Base-by-base conservation (phyloP, 2,888 invertebrate genomes). In the Tiliacea aurago region DNA sequence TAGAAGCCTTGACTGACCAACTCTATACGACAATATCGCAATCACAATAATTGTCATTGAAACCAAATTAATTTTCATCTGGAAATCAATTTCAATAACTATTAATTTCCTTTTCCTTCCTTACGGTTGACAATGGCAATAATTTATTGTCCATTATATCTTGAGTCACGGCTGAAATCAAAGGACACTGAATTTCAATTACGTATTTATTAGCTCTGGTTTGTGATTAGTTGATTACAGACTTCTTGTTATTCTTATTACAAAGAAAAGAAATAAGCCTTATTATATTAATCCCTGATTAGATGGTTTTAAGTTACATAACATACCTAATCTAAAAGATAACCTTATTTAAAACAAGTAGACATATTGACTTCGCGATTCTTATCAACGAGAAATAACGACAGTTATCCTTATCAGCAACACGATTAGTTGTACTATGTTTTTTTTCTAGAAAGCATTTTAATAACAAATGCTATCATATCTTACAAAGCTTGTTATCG, bases 361-460 rank as follows among this genome's bases (percentile, higher is more conserved):
- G 68, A 72, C 66, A 80, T 68, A 70, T 70, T 73, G 59, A 66
- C 81, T 66, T 47, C 41, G 63, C 55, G 69, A 84, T 81, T 59
- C 23, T 65, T 78, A 81, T 72, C 71, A 73, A 37, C 49, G n/a
- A 64, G 71, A 51, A 65, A 73, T 69, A 63, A 70, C 37, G 58
- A 62, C 47, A 20, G 9, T 41, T 41, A 41, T 41, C 41, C 1
- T 41, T 41, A 41, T 41, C 41, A 64, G 58, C n/a, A 53, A 20
- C 49, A 56, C 51, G 47, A 76, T 71, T 66, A 59, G 28, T 49
- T 84, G 58, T 64, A 73, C 73, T 43, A 65, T n/a, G n/a, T 23
- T 72, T 72, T 83, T 79, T 70, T 76, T 83, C 70, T 73, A 78
- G 69, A 86, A 76, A 64, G 56, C 59, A 49, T 82, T 77, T 81